Evolutionary conservation across 2,797 vertebrate genomes (phyloP).

Genomic region (Myotis daubentonii): DNA sequence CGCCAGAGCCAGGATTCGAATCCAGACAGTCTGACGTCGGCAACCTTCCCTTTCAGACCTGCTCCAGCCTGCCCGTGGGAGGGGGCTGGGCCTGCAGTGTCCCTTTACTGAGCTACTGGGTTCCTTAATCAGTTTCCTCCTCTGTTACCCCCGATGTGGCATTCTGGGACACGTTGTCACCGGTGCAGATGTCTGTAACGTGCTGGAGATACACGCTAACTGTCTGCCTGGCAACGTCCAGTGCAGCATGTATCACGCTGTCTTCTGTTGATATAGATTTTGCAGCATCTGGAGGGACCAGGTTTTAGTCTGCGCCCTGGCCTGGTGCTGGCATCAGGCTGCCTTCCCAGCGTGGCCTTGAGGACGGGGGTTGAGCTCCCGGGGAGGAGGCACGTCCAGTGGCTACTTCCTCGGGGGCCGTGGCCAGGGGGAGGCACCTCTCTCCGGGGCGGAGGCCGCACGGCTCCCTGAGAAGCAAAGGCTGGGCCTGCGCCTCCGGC

Average conservation of each 20-base stretch:
- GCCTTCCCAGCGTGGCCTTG: not conserved
- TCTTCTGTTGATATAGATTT: not conserved
- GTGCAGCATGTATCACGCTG: not conserved
- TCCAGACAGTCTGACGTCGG: not conserved
- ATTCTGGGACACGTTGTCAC: not conserved
- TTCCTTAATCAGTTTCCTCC: not conserved
- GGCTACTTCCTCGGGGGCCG: not conserved
- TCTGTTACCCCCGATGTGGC: not conserved
- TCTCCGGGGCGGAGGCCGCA: not conserved
- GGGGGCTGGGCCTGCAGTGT: not conserved
- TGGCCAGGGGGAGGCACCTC: not conserved
- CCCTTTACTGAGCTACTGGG: not conserved
- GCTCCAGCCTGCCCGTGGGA: not conserved
- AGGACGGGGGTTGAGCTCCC: accelerated
- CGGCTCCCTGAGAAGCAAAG: not conserved
- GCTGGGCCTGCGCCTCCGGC: not conserved
- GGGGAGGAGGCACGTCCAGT: not conserved
- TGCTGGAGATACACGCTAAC: not conserved
- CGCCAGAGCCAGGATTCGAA: not conserved
- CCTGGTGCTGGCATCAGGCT: not conserved
- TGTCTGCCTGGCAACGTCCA: not conserved
- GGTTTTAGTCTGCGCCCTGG: not conserved
- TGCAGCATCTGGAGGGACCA: not conserved
- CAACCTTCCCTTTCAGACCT: not conserved
- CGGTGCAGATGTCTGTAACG: not conserved